Base-by-base conservation (phyloP, 2,113 vertebrate species). In the Rhombomys opimus region DNA sequence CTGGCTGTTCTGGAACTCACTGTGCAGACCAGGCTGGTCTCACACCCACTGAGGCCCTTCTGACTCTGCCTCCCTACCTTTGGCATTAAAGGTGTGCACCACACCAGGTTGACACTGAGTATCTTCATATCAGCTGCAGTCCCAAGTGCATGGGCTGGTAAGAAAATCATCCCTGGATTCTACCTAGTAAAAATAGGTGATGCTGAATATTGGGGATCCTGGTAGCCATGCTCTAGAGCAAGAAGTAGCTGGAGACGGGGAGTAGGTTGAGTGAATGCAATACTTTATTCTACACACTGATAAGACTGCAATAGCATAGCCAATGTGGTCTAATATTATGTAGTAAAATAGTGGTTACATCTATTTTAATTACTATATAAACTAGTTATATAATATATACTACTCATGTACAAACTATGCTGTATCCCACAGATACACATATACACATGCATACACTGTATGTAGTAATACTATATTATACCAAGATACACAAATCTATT, bases 301-400 rank as follows among this genome's bases (percentile, higher is more conserved):
- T 35, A 93, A 80, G 9, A 93, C 18, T 93, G 38, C 50, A 63
- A 63, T 20, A 67, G 17, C 61, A 75, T 75, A 80, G 32, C 35
- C 25, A 41, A 59, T 52, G 30, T 35, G 25, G 7, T 68, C 77
- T 68, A 54, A 54, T 67, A 57, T 61, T 76, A 63, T 61, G 9
- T 63, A 84, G n/a, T 46, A 67, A 52, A 38, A 87, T 41, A 78
- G 3, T 70, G 5, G 54, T 35, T 59, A 70, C 50, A 67, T 65
- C 14, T 46, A 61, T 30, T 46, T 93, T 86, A 59, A 32, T 86
- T 54, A 54, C 50, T 2, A 15, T 77, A 78, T 78, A 46, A 87
- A 87, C 46, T 54, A 78, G n/a, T 86, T 86, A 54, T 86, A 50
- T 92, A 85, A 81, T 68, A 91, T 80, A 80, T 80, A 80, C 89